Base-by-base conservation (phyloP, 2,888 invertebrate genomes). In the Rambutsinella grinnellia region DNA sequence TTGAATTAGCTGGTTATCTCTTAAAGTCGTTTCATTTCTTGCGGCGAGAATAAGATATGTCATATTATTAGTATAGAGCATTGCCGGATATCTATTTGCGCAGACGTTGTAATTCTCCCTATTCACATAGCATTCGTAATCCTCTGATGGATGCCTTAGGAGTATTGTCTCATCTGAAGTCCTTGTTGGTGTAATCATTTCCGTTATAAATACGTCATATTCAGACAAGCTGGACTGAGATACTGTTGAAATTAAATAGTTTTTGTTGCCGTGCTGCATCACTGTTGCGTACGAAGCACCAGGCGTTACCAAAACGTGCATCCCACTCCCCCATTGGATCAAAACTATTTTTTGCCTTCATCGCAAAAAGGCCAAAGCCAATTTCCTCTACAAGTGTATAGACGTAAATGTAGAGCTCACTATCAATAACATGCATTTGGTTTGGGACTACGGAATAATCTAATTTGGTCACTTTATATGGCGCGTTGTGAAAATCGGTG, bases 81-180 rank as follows among this genome's bases (percentile, higher is more conserved):
- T 70, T 28, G 36, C 75, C 0, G 78, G 78, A 15, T 69, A 72
- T 70, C 63, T 68, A 49, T 54, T 47, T 26, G 51, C 17, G 46
- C 78, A 72, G n/a, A 67, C 76, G n/a, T n/a, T n/a, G 8, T 49
- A 68, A 15, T 44, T 17, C 17, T n/a, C n/a, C n/a, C n/a, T n/a
- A n/a, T n/a, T n/a, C n/a, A n/a, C n/a, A n/a, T n/a, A n/a, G n/a
- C 70, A 80, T 60, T 78, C 69, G 71, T 75, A 77, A 27, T 28
- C 44, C 44, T 49, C 53, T 10, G 47, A 53, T 3, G 60, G 58
- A 19, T 54, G 15, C 5, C 66, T 49, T n/a, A n/a, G n/a, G 1
- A 49, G 21, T 1, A 72, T 21, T 13, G 65, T 67, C 6, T 66
- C 51, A 28, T 62, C 27, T 56, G 17, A 56, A 1, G 62, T 51